Evolutionary conservation across 2,888 invertebrate genomes (phyloP), one percentile per base, ranked within the genome.

Genomic region (Perizoma affinitatum): DNA sequence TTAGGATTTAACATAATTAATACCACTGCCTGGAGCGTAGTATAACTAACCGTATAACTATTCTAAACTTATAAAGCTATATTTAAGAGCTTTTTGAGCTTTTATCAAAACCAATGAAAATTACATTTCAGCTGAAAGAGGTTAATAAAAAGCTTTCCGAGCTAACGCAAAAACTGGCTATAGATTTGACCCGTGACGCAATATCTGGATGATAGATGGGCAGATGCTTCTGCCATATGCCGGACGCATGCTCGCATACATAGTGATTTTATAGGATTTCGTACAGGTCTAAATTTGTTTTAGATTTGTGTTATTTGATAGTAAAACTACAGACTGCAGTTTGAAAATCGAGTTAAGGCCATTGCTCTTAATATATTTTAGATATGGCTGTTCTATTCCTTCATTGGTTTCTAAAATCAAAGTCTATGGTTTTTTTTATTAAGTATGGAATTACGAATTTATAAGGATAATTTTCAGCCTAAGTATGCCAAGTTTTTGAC

Each of bases 171-270:
- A 70, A 67, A 67, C 66, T 57, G 63, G 64, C 54, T 61, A 50
- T 59, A 65, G 64, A 67, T 67, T 63, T 68, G 68, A 68, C 64
- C 67, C 54, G 57, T 62, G 58, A 81, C 75, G 80, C 76, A 80
- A 81, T 88, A 84, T 84, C 80, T 67, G 74, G 63, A 75, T 88
- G 87, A 88, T 87, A 75, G 85, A 88, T 87, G 84, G 78, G 71
- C 77, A 74, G 71, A 75, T 74, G 75, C 72, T 71, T 66, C 59
- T 58, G 61, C 73, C 75, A 76, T 65, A 66, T 71, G 71, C 72
- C 68, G 71, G 70, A 63, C 40, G 58, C 66, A 74, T 65, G 78
- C 73, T 73, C 73, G 69, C 71, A 74, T 77, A 78, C 70, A 73
- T 71, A 69, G 64, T 67, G 70, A 73, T 69, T 69, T 70, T 62